Conservation (phyloP, 2,113 vertebrate genomes). For the Pygoscelis adeliae region DNA sequence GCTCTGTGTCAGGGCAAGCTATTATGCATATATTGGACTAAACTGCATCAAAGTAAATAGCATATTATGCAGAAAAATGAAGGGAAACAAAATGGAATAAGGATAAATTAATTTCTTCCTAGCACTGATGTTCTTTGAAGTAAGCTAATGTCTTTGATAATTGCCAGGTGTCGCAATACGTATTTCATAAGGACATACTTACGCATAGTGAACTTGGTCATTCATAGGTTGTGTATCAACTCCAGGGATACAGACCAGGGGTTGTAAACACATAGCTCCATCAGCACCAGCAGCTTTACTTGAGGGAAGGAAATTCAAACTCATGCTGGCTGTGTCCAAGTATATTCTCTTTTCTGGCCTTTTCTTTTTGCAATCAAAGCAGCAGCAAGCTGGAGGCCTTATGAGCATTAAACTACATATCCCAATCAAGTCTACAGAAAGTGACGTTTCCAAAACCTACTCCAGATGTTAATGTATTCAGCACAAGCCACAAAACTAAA, state of each 20-base stretch:
- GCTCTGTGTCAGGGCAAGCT: background rate
- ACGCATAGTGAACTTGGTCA: background rate
- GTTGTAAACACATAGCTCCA: background rate
- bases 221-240: background rate
- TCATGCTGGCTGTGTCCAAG: background rate
- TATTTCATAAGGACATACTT: background rate
- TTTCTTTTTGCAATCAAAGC: background rate
- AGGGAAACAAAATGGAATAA: background rate
- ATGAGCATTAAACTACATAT: background rate
- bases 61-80: background rate
- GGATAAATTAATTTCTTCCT: background rate
- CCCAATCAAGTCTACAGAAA: background rate
- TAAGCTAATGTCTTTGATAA: background rate
- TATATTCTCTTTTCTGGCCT: background rate
- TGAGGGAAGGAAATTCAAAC: background rate
- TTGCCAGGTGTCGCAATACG: background rate
- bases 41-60: background rate
- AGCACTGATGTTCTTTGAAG: background rate
- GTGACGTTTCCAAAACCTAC: background rate
- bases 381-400: slow-evolving; percentile 8
- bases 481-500: background rate
- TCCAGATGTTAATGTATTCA: background rate
- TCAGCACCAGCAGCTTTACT: background rate
- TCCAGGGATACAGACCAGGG: background rate
- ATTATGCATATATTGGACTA: background rate